Evolutionary conservation across 2,888 invertebrate genomes (phyloP).

Genomic region (Deilephila elpenor): DNA sequence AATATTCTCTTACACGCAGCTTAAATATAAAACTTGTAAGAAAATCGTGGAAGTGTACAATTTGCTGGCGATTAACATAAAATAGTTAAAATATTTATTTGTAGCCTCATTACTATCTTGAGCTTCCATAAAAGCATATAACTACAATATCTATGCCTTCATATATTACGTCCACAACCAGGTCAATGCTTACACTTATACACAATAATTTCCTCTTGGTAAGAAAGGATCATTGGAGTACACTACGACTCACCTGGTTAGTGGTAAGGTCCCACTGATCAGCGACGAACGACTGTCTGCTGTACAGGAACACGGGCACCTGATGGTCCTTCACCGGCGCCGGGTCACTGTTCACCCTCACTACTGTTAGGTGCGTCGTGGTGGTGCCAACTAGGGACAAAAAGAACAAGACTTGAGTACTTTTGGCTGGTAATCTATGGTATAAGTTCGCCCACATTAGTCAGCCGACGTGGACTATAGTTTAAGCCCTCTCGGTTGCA

Average conservation of each 20-base stretch:
- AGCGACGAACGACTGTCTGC: slow-evolving; percentile 85
- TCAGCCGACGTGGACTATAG: too few relatives aligned
- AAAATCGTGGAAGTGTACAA: not conserved
- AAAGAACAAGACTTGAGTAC: slow-evolving; percentile 11
- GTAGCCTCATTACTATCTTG: too few relatives aligned
- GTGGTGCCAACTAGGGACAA: slow-evolving; percentile 87
- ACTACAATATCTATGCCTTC: too few relatives aligned
- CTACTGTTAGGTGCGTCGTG: slow-evolving; percentile 90
- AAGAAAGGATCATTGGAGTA: too few relatives aligned
- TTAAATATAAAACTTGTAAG: not conserved
- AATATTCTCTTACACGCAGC: too few relatives aligned
- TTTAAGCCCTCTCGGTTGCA: too few relatives aligned
- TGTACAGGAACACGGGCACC: slow-evolving; percentile 91
- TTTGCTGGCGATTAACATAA: too few relatives aligned
- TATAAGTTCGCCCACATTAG: not conserved
- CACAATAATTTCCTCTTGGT: too few relatives aligned
- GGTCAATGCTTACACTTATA: too few relatives aligned
- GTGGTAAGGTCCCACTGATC: slow-evolving; percentile 94
- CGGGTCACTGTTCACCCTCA: slow-evolving; percentile 88
- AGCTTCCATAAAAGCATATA: too few relatives aligned
- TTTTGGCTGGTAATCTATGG: not conserved
- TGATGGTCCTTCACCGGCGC: slow-evolving; percentile 90
- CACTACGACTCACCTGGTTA: slow-evolving; percentile 85
- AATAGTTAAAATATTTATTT: too few relatives aligned
- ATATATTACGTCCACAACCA: too few relatives aligned